Conservation (phyloP, 2,797 vertebrate species). For the Channa striata region DNA sequence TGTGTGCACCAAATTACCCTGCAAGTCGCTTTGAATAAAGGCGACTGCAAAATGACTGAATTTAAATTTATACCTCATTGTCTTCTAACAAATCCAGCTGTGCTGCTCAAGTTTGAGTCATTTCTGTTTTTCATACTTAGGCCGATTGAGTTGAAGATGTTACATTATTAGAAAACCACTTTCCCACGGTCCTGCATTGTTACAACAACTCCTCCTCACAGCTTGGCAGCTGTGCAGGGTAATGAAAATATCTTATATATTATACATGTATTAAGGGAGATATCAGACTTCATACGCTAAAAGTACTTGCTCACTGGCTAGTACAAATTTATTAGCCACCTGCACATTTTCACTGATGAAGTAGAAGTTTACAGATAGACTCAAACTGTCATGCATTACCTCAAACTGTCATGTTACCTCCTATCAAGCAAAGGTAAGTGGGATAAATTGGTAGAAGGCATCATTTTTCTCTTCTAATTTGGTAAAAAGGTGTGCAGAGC, state of each 20-base stretch:
- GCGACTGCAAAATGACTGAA: no score
- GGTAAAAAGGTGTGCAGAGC: neutral
- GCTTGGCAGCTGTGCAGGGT: neutral
- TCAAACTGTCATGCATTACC: no score
- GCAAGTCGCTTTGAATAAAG: no score
- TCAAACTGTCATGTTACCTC: neutral
- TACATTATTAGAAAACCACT: neutral
- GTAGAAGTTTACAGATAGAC: constrained; percentile 13
- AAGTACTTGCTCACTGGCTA: neutral
- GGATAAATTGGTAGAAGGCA: neutral
- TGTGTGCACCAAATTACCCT: no score
- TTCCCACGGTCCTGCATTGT: neutral
- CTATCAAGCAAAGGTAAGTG: neutral
- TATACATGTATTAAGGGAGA: neutral
- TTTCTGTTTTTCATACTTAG: neutral
- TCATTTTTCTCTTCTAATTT: neutral
- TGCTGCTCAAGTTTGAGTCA: no score
- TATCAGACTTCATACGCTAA: neutral
- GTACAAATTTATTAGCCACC: constrained; percentile 22
- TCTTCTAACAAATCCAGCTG: neutral
- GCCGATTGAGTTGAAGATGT: neutral
- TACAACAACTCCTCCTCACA: neutral
- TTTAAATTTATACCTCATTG: constrained; percentile 14
- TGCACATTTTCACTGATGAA: constrained; percentile 8
- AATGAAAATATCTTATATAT: neutral